These are phyloP conservation scores for Pararge aegeria DNA, from an alignment of 1,140 invertebrate genomes.

Conservation along the genomic window DNA sequence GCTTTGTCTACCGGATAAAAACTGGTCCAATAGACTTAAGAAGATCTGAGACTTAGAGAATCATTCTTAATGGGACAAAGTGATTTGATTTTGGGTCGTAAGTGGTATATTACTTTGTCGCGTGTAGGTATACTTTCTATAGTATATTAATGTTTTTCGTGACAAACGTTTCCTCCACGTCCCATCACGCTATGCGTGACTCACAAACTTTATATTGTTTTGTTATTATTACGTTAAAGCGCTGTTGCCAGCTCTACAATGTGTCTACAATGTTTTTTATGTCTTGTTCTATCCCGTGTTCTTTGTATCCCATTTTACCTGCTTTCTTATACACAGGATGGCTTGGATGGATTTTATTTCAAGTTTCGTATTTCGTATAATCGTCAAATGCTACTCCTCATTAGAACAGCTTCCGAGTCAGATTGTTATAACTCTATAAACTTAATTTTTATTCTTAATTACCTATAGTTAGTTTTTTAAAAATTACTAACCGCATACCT, in stretches of 20 bases:
- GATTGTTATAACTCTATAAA: too few species aligned
- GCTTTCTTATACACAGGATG: background rate
- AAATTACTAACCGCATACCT: background rate
- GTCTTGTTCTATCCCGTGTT: slow-evolving; percentile 22
- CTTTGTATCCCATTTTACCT: slow-evolving; percentile 9
- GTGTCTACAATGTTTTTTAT: slow-evolving; percentile 27
- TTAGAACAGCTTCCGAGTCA: too few species aligned
- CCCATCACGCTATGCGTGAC: slow-evolving; percentile 66
- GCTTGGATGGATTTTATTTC: background rate
- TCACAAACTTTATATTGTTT: slow-evolving; percentile 49
- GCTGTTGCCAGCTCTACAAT: slow-evolving; percentile 35
- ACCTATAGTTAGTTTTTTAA: too few species aligned
- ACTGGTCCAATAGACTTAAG: too few species aligned
- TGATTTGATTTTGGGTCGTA: slow-evolving; percentile 17
- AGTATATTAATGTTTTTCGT: slow-evolving; percentile 56
- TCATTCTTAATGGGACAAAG: background rate
- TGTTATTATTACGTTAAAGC: slow-evolving; percentile 51
- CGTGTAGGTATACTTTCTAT: slow-evolving; percentile 30
- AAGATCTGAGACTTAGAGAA: background rate
- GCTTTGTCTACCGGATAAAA: too few species aligned
- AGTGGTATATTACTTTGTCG: slow-evolving; percentile 38
- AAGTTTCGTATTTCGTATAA: background rate
- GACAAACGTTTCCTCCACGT: slow-evolving; percentile 60
- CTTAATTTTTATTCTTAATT: too few species aligned
- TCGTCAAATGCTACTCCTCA: too few species aligned